Percentiles rank a stretch among this genome's conserved stretches.
Evolutionary conservation across 2,888 invertebrate species (phyloP).

Genomic region (Ceramica pisi): DNA sequence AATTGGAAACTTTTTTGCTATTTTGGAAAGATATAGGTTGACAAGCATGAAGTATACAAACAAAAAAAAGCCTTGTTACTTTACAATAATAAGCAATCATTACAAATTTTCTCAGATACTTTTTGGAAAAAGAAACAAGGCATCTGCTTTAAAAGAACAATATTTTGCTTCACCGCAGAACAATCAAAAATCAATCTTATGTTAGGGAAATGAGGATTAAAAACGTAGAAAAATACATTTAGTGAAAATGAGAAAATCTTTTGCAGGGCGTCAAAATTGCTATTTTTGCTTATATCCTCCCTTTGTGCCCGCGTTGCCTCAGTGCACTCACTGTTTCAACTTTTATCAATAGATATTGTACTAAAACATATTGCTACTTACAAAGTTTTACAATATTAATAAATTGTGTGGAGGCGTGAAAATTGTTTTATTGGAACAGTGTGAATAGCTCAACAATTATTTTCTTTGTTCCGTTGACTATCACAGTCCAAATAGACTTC

Average conservation of each 20-base stretch:
- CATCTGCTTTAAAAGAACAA: slow-evolving; percentile 75
- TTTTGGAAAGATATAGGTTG: not conserved
- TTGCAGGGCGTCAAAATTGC: slow-evolving; percentile 83
- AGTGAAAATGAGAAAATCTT: slow-evolving; percentile 74
- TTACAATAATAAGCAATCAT: slow-evolving; percentile 33
- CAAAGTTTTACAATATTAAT: slow-evolving; percentile 29
- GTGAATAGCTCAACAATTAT: not conserved
- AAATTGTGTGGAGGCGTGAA: slow-evolving; percentile 6
- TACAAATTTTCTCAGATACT: slow-evolving; percentile 54
- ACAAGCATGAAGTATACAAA: too few species aligned
- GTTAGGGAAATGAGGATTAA: slow-evolving; percentile 55
- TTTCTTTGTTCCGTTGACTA: too few species aligned
- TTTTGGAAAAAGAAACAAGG: slow-evolving; percentile 76
- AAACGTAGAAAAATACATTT: slow-evolving; percentile 59
- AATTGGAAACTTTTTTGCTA: not conserved
- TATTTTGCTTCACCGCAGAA: slow-evolving; percentile 31
- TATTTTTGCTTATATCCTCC: slow-evolving; percentile 82
- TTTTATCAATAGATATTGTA: slow-evolving; percentile 72
- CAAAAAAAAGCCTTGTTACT: slow-evolving; percentile 6
- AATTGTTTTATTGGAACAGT: not conserved
- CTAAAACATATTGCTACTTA: slow-evolving; percentile 48
- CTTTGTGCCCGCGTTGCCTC: slow-evolving; percentile 79
- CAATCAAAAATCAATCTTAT: slow-evolving; percentile 48
- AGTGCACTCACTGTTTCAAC: slow-evolving; percentile 78
- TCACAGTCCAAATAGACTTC: not conserved